Evolutionary conservation across 2,113 vertebrate genomes (phyloP).

Genomic region (Dasypus novemcinctus): DNA sequence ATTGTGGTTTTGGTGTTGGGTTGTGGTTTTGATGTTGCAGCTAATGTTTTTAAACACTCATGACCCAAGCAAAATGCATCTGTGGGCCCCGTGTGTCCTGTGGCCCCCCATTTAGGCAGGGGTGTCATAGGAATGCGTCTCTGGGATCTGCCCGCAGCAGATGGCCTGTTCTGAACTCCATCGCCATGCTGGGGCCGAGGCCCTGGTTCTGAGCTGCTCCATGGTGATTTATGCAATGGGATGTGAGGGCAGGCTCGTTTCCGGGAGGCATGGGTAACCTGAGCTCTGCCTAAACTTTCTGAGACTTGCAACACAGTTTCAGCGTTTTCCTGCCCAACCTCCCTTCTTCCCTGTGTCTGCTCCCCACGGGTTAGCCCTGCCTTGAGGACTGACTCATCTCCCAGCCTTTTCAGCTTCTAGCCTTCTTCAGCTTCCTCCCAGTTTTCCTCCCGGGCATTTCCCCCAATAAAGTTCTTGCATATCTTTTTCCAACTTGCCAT

Average conservation of each 20-base stretch:
- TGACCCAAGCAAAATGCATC: neutral
- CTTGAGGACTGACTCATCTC: neutral
- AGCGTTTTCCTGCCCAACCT: neutral
- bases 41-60: neutral
- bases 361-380: neutral
- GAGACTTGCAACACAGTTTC: neutral
- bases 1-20: too few species aligned
- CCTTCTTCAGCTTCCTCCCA: neutral
- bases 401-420: too few species aligned
- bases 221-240: rapidly evolving
- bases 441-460: neutral
- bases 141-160: neutral
- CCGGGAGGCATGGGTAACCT: neutral
- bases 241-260: neutral
- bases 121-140: neutral
- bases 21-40: neutral
- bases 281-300: neutral
- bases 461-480: neutral
- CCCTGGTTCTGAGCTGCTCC: neutral
- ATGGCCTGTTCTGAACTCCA: neutral
- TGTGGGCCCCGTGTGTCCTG: neutral
- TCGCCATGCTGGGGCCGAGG: neutral
- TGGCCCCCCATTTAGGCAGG: neutral
- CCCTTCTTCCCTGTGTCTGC: neutral
- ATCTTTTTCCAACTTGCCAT: neutral